phyloP scores from a whole-genome alignment of 1,140 invertebrate species.

The Drosophila subpulchrella region DNA sequence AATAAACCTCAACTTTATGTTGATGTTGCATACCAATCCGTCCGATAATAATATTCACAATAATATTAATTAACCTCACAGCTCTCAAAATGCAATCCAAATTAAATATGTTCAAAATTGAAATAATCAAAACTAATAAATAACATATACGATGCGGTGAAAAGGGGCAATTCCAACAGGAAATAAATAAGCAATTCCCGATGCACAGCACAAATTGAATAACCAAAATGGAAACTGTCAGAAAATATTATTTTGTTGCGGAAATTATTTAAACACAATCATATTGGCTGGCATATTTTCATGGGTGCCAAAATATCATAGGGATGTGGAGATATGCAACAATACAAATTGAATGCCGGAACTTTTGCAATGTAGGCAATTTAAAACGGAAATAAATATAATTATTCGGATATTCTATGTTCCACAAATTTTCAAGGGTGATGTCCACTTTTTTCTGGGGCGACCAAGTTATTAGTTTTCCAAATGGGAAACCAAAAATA shows the following conservation, averaged over 20 bases:
- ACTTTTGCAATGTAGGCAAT: slow-evolving; percentile 11
- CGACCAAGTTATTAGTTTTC: background rate
- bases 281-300: slow-evolving; percentile 18
- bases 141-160: slow-evolving; percentile 35
- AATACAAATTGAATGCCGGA: slow-evolving; percentile 21
- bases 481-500: background rate
- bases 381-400: slow-evolving; percentile 51
- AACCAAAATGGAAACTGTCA: slow-evolving; percentile 13
- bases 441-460: background rate
- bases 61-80: slow-evolving; percentile 53
- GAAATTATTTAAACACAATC: slow-evolving; percentile 74
- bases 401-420: background rate
- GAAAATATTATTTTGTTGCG: slow-evolving; percentile 62
- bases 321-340: slow-evolving; percentile 21
- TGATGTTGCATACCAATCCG: background rate
- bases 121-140: slow-evolving; percentile 53
- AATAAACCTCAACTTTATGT: background rate
- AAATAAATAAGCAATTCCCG: slow-evolving; percentile 28
- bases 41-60: slow-evolving; percentile 12
- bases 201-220: slow-evolving; percentile 8
- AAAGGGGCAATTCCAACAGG: slow-evolving; percentile 40
- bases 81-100: slow-evolving; percentile 9
- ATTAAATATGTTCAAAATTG: slow-evolving; percentile 40
- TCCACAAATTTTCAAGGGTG: background rate
- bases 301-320: background rate